Percentiles rank a stretch among this genome's conserved stretches.
Evolutionary conservation across 2,113 vertebrate species (phyloP).

Genomic region (Lasiurus borealis): DNA sequence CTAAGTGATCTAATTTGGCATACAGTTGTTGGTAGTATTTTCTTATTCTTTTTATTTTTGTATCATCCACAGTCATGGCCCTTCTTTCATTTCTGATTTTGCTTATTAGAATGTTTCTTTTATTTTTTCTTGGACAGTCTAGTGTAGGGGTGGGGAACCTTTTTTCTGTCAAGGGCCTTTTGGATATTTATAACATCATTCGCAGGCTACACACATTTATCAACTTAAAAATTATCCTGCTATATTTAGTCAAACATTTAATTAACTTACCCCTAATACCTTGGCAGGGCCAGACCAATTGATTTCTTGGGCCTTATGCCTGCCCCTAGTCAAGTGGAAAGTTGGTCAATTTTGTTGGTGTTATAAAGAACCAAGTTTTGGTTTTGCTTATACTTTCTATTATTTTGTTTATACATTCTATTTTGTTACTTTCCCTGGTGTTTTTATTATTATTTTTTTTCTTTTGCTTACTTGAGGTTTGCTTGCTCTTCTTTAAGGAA

Average conservation of each 20-base stretch:
- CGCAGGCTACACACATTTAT: too few species aligned
- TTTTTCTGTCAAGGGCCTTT: too few species aligned
- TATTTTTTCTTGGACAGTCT: conserved; percentile 1
- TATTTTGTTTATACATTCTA: not conserved
- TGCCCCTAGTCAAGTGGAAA: not conserved
- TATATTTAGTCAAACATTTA: too few species aligned
- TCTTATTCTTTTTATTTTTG: not conserved
- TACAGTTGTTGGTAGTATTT: not conserved
- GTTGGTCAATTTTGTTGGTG: not conserved
- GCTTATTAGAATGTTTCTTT: not conserved
- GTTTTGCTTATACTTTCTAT: too few species aligned
- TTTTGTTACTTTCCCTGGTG: not conserved
- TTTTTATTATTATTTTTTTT: conserved; percentile 44
- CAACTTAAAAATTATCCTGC: too few species aligned
- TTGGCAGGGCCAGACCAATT: too few species aligned
- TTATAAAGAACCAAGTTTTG: not conserved
- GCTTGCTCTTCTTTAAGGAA: not conserved
- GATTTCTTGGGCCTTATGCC: too few species aligned
- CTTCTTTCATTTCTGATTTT: conserved; percentile 31
- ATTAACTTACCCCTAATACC: too few species aligned
- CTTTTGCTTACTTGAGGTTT: conserved; percentile 36
- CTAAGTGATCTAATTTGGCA: conserved; percentile 7
- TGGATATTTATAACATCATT: too few species aligned
- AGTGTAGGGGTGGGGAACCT: not conserved
- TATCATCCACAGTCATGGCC: not conserved